Evolutionary conservation across 2,888 invertebrate genomes (phyloP).

Genomic region (Leucoptera coffeella): DNA sequence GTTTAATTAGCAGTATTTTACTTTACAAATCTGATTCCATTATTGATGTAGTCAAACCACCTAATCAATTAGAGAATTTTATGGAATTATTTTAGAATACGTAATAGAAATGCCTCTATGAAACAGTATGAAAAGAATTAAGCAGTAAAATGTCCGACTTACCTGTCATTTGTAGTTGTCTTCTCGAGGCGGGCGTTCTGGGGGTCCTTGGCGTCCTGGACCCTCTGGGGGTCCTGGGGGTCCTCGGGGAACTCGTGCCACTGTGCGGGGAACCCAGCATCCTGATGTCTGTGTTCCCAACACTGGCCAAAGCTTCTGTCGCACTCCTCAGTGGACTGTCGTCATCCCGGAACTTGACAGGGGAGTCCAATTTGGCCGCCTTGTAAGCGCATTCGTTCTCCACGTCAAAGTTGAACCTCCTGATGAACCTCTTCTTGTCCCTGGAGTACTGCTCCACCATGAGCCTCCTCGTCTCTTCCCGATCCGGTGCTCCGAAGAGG

Average conservation of each 20-base stretch:
- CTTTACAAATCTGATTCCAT: no score
- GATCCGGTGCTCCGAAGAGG: constrained; percentile 55
- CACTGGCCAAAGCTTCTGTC: constrained; percentile 31
- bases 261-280: constrained; percentile 30
- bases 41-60: no score
- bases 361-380: constrained; percentile 30
- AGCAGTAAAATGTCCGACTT: no score
- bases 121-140: no score
- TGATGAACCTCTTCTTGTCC: constrained; percentile 52
- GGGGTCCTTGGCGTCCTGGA: constrained; percentile 38
- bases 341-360: constrained; percentile 36
- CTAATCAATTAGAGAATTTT: no score
- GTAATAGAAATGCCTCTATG: no score
- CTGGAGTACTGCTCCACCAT: constrained; percentile 53
- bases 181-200: constrained; percentile 38
- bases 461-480: constrained; percentile 51
- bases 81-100: no score
- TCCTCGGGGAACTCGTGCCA: constrained; percentile 21
- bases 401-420: constrained; percentile 56
- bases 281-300: constrained; percentile 33
- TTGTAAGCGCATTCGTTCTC: constrained; percentile 36
- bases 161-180: constrained; percentile 51
- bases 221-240: constrained; percentile 27
- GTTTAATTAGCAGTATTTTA: no score
- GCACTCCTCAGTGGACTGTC: constrained; percentile 28